phyloP scores from a whole-genome alignment of 2,113 vertebrate genomes.

The Percopsis transmontana region DNA sequence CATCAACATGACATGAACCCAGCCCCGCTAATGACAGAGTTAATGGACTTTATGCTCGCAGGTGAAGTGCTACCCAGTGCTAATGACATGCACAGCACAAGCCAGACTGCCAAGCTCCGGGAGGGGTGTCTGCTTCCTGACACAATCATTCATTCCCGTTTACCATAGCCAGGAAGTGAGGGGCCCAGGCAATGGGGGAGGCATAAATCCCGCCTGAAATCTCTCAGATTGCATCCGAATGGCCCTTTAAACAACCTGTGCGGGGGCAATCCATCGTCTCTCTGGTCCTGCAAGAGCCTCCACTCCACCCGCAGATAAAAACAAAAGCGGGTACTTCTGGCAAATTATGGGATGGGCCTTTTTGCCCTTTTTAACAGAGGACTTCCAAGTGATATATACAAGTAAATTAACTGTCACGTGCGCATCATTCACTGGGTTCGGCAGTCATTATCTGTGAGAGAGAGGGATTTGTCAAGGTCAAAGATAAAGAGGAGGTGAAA shows the following conservation, averaged over 20 bases:
- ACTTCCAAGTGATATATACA: constrained; percentile 9
- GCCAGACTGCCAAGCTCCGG: constrained; percentile 28
- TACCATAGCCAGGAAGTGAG: constrained; percentile 46
- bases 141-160: constrained; percentile 61
- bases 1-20: constrained; percentile 16
- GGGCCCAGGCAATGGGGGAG: constrained; percentile 42
- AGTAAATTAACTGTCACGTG: constrained; percentile 27
- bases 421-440: background rate
- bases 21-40: constrained; percentile 40
- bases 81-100: constrained; percentile 56
- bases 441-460: background rate
- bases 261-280: constrained; percentile 50
- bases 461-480: constrained; percentile 53
- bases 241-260: constrained; percentile 71
- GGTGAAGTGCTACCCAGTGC: constrained; percentile 38
- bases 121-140: constrained; percentile 40
- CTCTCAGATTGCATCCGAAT: constrained; percentile 69
- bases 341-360: constrained; percentile 24
- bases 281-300: constrained; percentile 29
- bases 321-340: constrained; percentile 27
- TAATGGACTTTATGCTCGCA: constrained; percentile 46
- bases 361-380: constrained; percentile 17
- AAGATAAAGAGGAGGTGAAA: constrained; percentile 35
- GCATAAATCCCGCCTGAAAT: constrained; percentile 69
- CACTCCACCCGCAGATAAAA: constrained; percentile 56